Percentiles rank a stretch among this genome's conserved stretches.
Evolutionary conservation across 2,113 vertebrate species (phyloP).

Genomic region (Bufo bufo): DNA sequence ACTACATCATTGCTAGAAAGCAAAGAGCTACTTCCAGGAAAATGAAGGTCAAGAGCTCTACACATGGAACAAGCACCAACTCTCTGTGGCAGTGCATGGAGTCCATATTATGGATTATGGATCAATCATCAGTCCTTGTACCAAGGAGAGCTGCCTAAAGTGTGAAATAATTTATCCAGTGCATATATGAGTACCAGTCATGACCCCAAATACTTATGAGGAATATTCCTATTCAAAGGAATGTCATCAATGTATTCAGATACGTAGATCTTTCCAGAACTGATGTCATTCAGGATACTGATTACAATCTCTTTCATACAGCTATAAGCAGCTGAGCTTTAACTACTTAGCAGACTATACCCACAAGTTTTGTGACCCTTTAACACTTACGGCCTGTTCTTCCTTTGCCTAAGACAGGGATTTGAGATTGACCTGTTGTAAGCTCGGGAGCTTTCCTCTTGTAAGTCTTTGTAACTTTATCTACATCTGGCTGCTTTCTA

Average conservation of each 20-base stretch:
- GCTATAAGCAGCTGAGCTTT: background rate
- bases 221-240: background rate
- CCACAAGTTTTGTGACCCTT: background rate
- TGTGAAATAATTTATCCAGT: too few relatives aligned
- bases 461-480: conserved; percentile 97
- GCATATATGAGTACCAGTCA: background rate
- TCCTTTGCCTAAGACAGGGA: conserved; percentile 91
- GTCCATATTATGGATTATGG: background rate
- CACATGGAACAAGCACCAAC: background rate
- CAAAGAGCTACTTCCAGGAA: background rate
- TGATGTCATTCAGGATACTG: background rate
- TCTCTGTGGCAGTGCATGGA: background rate
- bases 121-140: too few relatives aligned
- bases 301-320: background rate
- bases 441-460: conserved; percentile 86
- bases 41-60: background rate
- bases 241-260: background rate
- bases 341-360: background rate
- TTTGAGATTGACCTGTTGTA: conserved; percentile 84
- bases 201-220: background rate
- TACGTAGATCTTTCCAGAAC: background rate
- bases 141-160: too few relatives aligned
- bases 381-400: conserved; percentile 84
- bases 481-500: conserved; percentile 97
- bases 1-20: background rate